Evolutionary conservation across 2,888 invertebrate genomes (phyloP).

Genomic region (Meteorus cinctellus): DNA sequence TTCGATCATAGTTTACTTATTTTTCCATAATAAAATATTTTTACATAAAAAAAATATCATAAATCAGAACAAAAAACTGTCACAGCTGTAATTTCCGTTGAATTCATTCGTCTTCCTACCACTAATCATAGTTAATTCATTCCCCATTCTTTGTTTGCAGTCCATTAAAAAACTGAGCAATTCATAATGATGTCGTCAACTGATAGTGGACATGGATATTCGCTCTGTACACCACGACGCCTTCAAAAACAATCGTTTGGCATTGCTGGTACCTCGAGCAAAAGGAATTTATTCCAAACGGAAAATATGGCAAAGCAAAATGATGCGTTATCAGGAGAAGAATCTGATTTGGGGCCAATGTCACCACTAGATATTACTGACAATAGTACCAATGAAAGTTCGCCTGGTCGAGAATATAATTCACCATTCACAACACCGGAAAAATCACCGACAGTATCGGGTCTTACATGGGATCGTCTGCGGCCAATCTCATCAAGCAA

Average conservation of each 20-base stretch:
- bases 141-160: not conserved
- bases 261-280: slow-evolving; percentile 53
- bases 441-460: slow-evolving; percentile 49
- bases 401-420: slow-evolving; percentile 58
- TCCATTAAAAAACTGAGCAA: not conserved
- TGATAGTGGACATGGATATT: slow-evolving; percentile 54
- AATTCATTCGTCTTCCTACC: not conserved
- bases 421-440: slow-evolving; percentile 62
- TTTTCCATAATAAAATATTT: not conserved
- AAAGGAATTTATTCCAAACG: slow-evolving; percentile 56
- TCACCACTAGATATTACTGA: slow-evolving; percentile 64
- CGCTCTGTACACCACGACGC: slow-evolving; percentile 59
- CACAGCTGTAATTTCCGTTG: not conserved
- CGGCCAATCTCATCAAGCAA: slow-evolving; percentile 38
- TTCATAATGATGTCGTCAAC: slow-evolving; percentile 51
- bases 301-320: slow-evolving; percentile 38
- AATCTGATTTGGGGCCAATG: slow-evolving; percentile 68
- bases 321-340: slow-evolving; percentile 58
- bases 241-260: slow-evolving; percentile 59
- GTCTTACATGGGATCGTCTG: slow-evolving; percentile 57
- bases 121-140: not conserved
- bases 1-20: not conserved
- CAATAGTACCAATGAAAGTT: slow-evolving; percentile 57
- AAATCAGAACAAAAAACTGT: no score
- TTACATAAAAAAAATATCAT: not conserved